These are phyloP conservation scores for Drosophila triauraria DNA, from an alignment of 1,140 invertebrate genomes.

Conservation along the genomic window DNA sequence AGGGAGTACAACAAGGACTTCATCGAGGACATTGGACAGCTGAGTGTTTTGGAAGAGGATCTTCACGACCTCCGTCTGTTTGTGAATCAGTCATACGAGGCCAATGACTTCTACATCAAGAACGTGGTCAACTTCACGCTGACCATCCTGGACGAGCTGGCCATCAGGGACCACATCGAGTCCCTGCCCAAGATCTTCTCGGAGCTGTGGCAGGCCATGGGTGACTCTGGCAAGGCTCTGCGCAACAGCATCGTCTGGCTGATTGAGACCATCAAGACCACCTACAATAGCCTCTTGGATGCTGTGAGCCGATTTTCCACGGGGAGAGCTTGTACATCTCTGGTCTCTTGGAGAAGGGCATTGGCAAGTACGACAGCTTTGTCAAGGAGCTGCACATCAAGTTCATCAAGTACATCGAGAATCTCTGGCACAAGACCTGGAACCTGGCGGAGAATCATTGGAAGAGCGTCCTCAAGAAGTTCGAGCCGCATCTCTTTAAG, in stretches of 20 bases:
- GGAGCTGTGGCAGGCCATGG: constrained; percentile 93
- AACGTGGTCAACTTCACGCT: constrained; percentile 89
- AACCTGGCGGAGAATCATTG: constrained; percentile 88
- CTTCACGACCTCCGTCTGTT: constrained; percentile 89
- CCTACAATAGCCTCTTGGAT: constrained; percentile 89
- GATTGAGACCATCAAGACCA: constrained; percentile 90
- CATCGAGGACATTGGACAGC: constrained; percentile 89
- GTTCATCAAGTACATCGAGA: constrained; percentile 91
- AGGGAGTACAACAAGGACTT: constrained; percentile 89
- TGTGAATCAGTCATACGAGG: constrained; percentile 91
- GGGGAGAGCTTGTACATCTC: constrained; percentile 90
- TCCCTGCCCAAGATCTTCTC: constrained; percentile 91
- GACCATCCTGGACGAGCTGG: constrained; percentile 90
- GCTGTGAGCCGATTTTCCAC: constrained; percentile 89
- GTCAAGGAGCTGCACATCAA: constrained; percentile 91
- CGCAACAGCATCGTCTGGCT: constrained; percentile 91
- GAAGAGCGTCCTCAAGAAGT: constrained; percentile 88
- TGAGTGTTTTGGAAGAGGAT: constrained; percentile 90
- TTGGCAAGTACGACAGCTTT: constrained; percentile 91
- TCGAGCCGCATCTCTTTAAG: constrained; percentile 92
- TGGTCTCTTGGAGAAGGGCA: constrained; percentile 88
- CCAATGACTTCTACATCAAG: constrained; percentile 93
- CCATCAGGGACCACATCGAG: constrained; percentile 91
- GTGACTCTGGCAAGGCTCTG: constrained; percentile 91
- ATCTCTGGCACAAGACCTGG: constrained; percentile 89